Evolutionary conservation across 2,797 vertebrate species (phyloP), one percentile per base, ranked within the genome.

Genomic region (Selene dorsalis): DNA sequence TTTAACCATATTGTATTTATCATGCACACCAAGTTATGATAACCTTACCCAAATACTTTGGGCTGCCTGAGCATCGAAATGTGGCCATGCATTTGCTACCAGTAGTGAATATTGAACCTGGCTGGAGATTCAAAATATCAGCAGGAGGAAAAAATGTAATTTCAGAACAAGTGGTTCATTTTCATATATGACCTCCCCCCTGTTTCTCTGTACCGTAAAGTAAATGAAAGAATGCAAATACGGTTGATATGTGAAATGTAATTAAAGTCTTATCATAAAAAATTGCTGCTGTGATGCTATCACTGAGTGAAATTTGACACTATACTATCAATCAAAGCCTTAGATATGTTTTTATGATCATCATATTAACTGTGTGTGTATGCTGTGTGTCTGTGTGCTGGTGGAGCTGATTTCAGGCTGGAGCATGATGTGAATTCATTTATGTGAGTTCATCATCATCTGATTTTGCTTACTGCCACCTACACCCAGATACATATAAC

Each of bases 401-500:
- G 71, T 61, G 38, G 63, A 53, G 73, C 24, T 77, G 9, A 5
- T 32, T 35, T 35, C 32, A 35, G 32, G 5, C 41, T 61, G 67
- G 10, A 70, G 18, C 52, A 60, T 63, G 32, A 73, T 60, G 64
- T 56, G n/a, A n/a, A n/a, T n/a, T n/a, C 32, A 75, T 75, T 66
- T 69, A 65, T 45, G 57, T 60, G 16, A 55, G 16, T 45, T 69
- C 26, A 69, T 75, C 67, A 69, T 58, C 28, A 65, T 59, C 59
- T 70, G 67, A 56, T 73, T 56, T 35, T 61, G 16, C 50, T 20
- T 26, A 52, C 35, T 62, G 55, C 50, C 61, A 62, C 18, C 24
- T 52, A 57, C 28, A 41, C 75, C 43, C 10, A 38, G 57, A 63
- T 50, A 50, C 69, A 69, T 69, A 75, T 64, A 64, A 73, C 66